Conservation (phyloP, 2,888 invertebrate genomes). For the Mechanitis messenoides region DNA sequence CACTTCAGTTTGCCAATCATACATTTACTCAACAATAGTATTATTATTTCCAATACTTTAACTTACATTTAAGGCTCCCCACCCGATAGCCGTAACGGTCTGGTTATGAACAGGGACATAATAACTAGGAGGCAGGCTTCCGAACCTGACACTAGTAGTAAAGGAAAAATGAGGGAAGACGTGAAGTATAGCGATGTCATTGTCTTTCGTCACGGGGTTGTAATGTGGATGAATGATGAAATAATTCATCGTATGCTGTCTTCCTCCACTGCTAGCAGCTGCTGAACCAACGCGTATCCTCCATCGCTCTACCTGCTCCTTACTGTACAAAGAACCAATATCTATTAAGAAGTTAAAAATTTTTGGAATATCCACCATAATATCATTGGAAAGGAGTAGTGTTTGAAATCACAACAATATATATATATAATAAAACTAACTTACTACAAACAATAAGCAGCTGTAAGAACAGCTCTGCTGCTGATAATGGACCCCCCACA, state of each 20-base stretch:
- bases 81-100: conserved; percentile 41
- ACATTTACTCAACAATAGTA: no score
- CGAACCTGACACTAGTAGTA: conserved; percentile 29
- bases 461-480: conserved; percentile 27
- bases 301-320: conserved; percentile 34
- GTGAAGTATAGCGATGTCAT: conserved; percentile 48
- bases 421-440: conserved; percentile 11
- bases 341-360: no score
- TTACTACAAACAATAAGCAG: conserved; percentile 32
- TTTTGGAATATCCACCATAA: no score
- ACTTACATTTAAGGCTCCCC: conserved; percentile 32
- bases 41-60: no score
- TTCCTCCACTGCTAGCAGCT: conserved; percentile 46
- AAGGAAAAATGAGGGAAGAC: conserved; percentile 21
- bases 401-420: background rate
- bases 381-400: no score
- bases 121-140: conserved; percentile 34
- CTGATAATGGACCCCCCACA: conserved; percentile 32
- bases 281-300: conserved; percentile 37
- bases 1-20: no score
- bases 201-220: conserved; percentile 35
- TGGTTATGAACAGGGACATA: conserved; percentile 38
- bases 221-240: conserved; percentile 46
- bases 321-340: conserved; percentile 29
- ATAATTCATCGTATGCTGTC: conserved; percentile 26